These are phyloP conservation scores for Rhinoptilus africanus DNA, from an alignment of 2,113 vertebrate species.

Conservation along the genomic window DNA sequence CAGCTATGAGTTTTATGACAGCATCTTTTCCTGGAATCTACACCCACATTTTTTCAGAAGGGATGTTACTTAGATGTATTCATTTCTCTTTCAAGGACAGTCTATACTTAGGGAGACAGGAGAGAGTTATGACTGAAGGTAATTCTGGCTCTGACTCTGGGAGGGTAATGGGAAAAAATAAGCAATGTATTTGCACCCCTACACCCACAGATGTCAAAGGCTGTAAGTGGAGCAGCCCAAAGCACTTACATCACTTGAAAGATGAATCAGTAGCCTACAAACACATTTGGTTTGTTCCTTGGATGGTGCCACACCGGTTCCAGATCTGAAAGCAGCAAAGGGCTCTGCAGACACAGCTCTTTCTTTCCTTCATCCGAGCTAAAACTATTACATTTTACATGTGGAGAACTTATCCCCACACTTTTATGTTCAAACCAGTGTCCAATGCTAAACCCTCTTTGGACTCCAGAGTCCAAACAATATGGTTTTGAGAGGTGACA, in stretches of 20 bases:
- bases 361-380: background rate
- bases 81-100: background rate
- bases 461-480: background rate
- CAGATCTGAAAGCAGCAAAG: background rate
- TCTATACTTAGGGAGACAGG: background rate
- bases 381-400: background rate
- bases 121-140: background rate
- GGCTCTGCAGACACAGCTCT: background rate
- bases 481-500: background rate
- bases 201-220: background rate
- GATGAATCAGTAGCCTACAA: background rate
- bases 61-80: background rate
- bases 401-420: background rate
- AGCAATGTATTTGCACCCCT: background rate
- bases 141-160: background rate
- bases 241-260: background rate
- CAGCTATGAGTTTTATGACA: background rate
- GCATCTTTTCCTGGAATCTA: background rate
- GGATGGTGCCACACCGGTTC: accelerated
- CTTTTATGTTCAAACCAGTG: background rate
- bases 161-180: background rate
- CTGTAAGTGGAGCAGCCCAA: background rate
- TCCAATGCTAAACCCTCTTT: background rate
- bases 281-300: background rate
- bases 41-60: background rate